A percentile compares a stretch with the other conserved stretches of the same genome.
phyloP scores from a whole-genome alignment of 2,797 vertebrate species.

The Tokudaia tokunoshimensis region DNA sequence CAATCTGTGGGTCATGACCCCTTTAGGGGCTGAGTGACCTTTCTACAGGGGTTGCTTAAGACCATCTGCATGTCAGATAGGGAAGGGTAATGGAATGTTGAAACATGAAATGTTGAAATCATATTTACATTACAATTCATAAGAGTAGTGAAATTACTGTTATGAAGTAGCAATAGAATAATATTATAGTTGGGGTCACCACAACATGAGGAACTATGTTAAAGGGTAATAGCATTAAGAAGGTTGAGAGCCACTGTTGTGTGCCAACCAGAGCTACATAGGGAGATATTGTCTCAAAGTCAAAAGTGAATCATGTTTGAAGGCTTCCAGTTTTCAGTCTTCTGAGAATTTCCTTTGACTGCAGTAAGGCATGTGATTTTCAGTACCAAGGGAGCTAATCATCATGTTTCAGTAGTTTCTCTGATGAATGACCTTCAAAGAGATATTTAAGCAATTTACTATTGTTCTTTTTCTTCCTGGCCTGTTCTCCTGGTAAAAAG shows the following conservation, averaged over 20 bases:
- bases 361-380: slow-evolving; percentile 49
- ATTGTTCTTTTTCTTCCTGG: slow-evolving; percentile 38
- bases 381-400: neutral
- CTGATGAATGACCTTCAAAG: slow-evolving; percentile 13
- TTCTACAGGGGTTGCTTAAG: neutral
- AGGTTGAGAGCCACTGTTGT: neutral
- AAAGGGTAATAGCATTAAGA: neutral
- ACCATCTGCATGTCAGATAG: neutral
- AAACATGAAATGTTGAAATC: neutral
- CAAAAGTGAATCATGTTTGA: slow-evolving; percentile 20
- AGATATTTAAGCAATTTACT: slow-evolving; percentile 62
- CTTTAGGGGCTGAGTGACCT: neutral
- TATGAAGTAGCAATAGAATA: neutral
- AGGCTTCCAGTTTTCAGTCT: slow-evolving; percentile 5
- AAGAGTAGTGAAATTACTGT: neutral
- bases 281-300: neutral
- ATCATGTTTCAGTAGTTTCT: slow-evolving; percentile 18
- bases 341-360: neutral
- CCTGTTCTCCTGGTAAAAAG: slow-evolving; percentile 16
- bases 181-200: neutral
- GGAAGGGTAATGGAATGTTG: neutral
- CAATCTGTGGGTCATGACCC: neutral
- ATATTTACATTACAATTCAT: neutral
- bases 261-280: neutral
- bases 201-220: neutral